These are phyloP conservation scores for Biston stratarius DNA, from an alignment of 2,888 invertebrate genomes.

Conservation along the genomic window DNA sequence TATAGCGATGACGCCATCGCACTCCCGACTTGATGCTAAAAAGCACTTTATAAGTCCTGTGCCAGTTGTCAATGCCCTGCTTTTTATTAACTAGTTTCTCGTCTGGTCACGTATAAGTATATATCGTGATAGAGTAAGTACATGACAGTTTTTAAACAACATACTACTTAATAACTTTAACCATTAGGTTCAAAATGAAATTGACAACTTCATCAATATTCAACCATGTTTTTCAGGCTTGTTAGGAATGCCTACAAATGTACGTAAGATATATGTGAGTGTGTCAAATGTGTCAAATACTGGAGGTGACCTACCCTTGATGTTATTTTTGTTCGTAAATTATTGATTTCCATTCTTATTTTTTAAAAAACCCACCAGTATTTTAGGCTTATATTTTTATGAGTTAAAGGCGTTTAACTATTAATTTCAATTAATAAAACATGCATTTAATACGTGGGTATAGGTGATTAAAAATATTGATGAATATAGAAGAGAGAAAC, in stretches of 20 bases:
- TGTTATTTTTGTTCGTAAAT: slow-evolving; percentile 3
- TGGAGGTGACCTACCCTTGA: slow-evolving; percentile 4
- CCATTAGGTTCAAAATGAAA: not conserved
- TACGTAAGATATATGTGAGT: not conserved
- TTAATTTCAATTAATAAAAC: no score
- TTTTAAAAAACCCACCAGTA: not conserved
- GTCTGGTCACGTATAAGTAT: not conserved
- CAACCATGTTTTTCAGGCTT: not conserved
- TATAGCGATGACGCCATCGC: slow-evolving; percentile 83
- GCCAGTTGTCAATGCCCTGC: slow-evolving; percentile 24
- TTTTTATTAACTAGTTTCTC: slow-evolving; percentile 17
- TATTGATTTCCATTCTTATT: slow-evolving; percentile 3
- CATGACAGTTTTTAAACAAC: not conserved
- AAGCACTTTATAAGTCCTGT: slow-evolving; percentile 27
- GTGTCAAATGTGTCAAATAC: not conserved
- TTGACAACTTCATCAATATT: not conserved
- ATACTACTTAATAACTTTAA: not conserved
- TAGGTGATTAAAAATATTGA: not conserved
- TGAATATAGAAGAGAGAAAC: not conserved
- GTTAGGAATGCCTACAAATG: not conserved
- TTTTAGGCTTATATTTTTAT: not conserved
- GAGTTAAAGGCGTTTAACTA: not conserved
- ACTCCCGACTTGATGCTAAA: slow-evolving; percentile 57
- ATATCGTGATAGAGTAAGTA: not conserved
- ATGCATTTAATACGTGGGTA: no score